Conservation (phyloP, 2,113 vertebrate species). For the Seriola dumerili region DNA sequence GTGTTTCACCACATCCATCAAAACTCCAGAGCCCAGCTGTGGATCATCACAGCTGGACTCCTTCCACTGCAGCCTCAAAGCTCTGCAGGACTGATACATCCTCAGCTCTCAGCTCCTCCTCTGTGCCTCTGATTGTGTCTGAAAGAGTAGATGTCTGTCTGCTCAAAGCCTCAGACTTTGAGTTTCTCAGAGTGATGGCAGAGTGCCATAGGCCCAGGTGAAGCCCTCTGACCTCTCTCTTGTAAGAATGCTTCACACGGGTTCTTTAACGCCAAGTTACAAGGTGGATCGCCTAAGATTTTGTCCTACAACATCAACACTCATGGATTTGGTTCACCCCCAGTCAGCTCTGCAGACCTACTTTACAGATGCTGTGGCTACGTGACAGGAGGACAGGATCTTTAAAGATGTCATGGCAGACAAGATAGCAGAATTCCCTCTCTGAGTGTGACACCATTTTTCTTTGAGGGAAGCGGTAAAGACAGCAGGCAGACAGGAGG, state of each 20-base stretch:
- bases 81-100: not conserved
- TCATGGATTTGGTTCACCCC: not conserved
- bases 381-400: not conserved
- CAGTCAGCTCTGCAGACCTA: not conserved
- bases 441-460: no score
- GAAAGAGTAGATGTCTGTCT: constrained; percentile 14
- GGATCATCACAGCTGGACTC: constrained; percentile 9
- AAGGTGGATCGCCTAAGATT: constrained; percentile 5
- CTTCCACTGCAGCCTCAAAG: constrained; percentile 11
- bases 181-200: not conserved
- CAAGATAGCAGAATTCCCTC: not conserved
- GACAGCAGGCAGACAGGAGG: no score
- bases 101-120: constrained; percentile 5
- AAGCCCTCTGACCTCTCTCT: not conserved
- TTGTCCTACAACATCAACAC: constrained; percentile 25
- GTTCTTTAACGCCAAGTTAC: constrained; percentile 47
- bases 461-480: no score
- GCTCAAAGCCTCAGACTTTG: not conserved
- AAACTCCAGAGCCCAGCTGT: constrained; percentile 10
- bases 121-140: constrained; percentile 5
- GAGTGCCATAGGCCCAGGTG: fast-evolving
- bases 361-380: constrained; percentile 45
- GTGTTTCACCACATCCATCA: constrained; percentile 23
- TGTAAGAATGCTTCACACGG: constrained; percentile 19
- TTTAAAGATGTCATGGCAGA: not conserved